These are phyloP conservation scores for Berghia stephanieae DNA, from an alignment of 1,140 invertebrate species.

Conservation along the genomic window DNA sequence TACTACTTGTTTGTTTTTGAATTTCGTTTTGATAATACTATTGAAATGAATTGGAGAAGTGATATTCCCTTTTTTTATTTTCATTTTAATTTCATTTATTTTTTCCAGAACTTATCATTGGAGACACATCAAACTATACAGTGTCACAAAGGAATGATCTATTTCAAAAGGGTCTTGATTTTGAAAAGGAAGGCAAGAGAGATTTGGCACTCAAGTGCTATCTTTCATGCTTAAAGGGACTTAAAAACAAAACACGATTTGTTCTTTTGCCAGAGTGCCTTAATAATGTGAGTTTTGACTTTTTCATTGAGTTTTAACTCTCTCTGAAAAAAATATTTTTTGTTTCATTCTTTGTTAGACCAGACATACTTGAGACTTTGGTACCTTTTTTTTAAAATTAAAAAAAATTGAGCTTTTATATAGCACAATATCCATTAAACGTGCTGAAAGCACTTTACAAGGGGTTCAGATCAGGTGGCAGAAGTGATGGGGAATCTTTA, in stretches of 20 bases:
- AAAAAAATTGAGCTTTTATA: too few species aligned
- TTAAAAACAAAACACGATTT: slow-evolving; percentile 50
- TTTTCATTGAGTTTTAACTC: too few species aligned
- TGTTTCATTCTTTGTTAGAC: too few species aligned
- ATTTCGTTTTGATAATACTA: not conserved
- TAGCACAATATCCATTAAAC: too few species aligned
- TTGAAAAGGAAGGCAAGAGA: slow-evolving; percentile 46
- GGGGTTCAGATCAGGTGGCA: too few species aligned
- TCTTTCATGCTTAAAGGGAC: slow-evolving; percentile 50
- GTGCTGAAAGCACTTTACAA: too few species aligned
- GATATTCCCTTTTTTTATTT: not conserved
- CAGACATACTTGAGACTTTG: too few species aligned
- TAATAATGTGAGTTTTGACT: slow-evolving; percentile 57
- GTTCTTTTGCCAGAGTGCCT: slow-evolving; percentile 58
- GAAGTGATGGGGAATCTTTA: too few species aligned
- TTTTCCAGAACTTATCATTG: not conserved
- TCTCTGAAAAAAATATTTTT: too few species aligned
- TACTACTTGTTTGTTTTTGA: not conserved
- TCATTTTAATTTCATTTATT: too few species aligned
- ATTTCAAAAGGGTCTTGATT: slow-evolving; percentile 51
- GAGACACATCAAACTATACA: slow-evolving; percentile 35
- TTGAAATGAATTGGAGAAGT: not conserved
- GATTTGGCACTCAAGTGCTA: slow-evolving; percentile 57
- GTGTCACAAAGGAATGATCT: slow-evolving; percentile 48
- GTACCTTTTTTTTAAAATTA: too few species aligned